A percentile compares a stretch with the other conserved stretches of the same genome.
Evolutionary conservation across 2,888 invertebrate genomes (phyloP).

Genomic region (Drosophila paracracens): DNA sequence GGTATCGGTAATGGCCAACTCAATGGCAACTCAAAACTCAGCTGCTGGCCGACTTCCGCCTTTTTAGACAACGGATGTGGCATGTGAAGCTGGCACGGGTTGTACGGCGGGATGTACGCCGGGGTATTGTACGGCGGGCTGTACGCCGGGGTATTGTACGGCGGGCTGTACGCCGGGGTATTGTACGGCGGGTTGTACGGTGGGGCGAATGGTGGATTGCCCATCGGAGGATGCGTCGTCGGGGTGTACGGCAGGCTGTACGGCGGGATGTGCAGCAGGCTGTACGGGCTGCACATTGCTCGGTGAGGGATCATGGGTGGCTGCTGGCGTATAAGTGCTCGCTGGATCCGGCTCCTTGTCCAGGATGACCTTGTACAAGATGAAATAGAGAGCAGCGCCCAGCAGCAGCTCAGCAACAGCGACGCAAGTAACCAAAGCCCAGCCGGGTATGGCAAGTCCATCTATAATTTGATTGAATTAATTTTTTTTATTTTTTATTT

Average conservation of each 20-base stretch:
- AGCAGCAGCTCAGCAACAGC: conserved; percentile 89
- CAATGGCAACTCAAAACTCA: conserved; percentile 30
- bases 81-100: conserved; percentile 57
- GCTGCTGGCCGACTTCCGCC: conserved; percentile 30
- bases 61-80: conserved; percentile 58
- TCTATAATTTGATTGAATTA: conserved; percentile 83
- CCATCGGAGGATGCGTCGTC: conserved; percentile 5
- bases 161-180: conserved; percentile 17
- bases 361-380: conserved; percentile 89
- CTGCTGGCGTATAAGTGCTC: conserved; percentile 83
- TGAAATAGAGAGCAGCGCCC: conserved; percentile 89
- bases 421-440: conserved; percentile 90
- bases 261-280: conserved; percentile 16
- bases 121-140: conserved; percentile 10
- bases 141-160: conserved; percentile 22
- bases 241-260: conserved; percentile 19
- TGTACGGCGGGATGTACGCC: conserved; percentile 24
- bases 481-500: conserved; percentile 85
- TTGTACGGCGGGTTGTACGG: conserved; percentile 18
- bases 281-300: conserved; percentile 32
- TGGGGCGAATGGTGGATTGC: neutral
- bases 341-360: conserved; percentile 80
- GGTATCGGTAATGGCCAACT: conserved; percentile 14
- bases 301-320: conserved; percentile 73
- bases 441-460: conserved; percentile 90